Percentiles rank a stretch among this genome's conserved stretches.
Evolutionary conservation across 92 coral and sea anemone genomes (phyloP).

Genomic region (Plumapathes pennacea): DNA sequence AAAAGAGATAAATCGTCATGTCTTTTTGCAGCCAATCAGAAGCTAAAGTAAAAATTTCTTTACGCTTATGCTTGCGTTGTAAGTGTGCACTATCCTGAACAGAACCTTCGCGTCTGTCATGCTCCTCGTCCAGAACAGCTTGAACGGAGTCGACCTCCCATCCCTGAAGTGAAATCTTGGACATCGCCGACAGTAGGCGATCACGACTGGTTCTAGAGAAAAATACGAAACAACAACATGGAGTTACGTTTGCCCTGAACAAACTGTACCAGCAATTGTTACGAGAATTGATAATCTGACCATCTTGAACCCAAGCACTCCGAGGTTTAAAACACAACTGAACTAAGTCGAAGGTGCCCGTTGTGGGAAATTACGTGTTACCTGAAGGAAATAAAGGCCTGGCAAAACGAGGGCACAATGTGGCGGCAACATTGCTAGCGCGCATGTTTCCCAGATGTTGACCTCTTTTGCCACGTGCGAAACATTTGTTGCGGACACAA

Average conservation of each 20-base stretch:
- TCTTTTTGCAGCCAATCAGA: no score
- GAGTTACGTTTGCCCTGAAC: not conserved
- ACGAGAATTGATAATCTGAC: not conserved
- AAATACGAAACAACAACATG: not conserved
- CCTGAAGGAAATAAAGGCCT: not conserved
- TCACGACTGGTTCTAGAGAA: conserved; percentile 53
- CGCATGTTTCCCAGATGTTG: no score
- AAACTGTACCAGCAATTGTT: not conserved
- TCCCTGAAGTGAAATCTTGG: conserved; percentile 49
- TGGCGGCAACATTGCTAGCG: not conserved
- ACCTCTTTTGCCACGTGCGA: no score
- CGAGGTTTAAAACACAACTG: no score
- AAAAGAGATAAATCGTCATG: no score
- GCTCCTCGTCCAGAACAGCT: conserved; percentile 79
- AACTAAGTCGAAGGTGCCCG: no score
- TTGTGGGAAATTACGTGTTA: no score
- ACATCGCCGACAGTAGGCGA: conserved; percentile 57
- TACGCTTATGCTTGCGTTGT: not conserved
- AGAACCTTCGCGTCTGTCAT: conserved; percentile 29
- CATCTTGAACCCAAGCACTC: no score
- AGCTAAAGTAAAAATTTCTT: no score
- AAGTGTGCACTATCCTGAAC: not conserved
- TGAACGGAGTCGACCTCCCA: conserved; percentile 94
- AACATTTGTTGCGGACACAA: no score
- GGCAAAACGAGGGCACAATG: not conserved